Evolutionary conservation across 37 sponge, comb jelly and placozoan genomes (phyloP).

Genomic region (Agelas oroides): DNA sequence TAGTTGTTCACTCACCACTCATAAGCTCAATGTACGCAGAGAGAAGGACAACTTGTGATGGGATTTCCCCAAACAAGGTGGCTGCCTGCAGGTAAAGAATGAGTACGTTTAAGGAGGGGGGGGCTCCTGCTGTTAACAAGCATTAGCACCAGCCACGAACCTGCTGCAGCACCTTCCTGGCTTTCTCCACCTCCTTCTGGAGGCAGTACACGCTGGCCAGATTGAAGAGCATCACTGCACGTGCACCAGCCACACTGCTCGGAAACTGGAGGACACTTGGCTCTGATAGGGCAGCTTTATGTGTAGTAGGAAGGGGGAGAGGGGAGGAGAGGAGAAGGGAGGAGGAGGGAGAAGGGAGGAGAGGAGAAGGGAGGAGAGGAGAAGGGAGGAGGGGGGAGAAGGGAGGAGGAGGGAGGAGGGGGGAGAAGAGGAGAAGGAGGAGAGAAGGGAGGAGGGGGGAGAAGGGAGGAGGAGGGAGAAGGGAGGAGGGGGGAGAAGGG

Average conservation of each 20-base stretch:
- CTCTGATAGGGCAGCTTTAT: not conserved
- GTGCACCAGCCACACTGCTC: conserved; percentile 27
- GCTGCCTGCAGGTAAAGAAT: conserved; percentile 39
- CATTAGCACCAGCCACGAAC: conserved; percentile 32
- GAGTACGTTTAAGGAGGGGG: no score
- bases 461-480: no score
- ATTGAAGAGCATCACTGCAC: conserved; percentile 72
- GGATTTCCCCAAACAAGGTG: conserved; percentile 28
- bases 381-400: no score
- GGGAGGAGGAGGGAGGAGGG: no score
- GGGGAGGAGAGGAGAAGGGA: not conserved
- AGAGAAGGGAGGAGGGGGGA: no score
- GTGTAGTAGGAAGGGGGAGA: conserved; percentile 24
- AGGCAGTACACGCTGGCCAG: conserved; percentile 73
- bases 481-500: no score
- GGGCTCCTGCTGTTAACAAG: no score
- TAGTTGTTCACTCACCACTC: conserved; percentile 50
- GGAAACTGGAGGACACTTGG: conserved; percentile 51
- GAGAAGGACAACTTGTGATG: conserved; percentile 79
- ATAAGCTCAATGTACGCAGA: conserved; percentile 92
- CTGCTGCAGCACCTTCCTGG: conserved; percentile 71
- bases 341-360: no score
- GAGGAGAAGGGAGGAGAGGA: no score
- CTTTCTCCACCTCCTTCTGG: conserved; percentile 71
- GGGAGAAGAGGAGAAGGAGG: no score